A percentile compares a stretch with the other conserved stretches of the same genome.
These are phyloP conservation scores for Cyanoderma ruficeps DNA, from an alignment of 2,113 vertebrate species.

Conservation along the genomic window DNA sequence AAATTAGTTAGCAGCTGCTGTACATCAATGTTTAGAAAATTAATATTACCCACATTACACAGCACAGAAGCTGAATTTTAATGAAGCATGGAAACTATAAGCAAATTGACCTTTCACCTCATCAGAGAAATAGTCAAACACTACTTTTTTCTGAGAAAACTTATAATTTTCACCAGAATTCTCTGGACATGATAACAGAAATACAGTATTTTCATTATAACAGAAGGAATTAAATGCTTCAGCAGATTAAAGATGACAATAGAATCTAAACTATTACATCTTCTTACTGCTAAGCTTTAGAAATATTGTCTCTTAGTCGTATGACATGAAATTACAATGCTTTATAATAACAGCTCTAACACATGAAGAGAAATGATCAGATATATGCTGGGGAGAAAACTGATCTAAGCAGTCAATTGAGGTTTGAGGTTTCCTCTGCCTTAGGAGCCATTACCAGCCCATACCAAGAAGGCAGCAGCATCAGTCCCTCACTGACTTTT, in stretches of 20 bases:
- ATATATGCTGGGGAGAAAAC: not conserved
- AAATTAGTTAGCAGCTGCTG: slow-evolving; percentile 80
- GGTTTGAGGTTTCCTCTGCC: not conserved
- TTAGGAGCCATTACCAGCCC: not conserved
- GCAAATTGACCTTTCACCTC: slow-evolving; percentile 77
- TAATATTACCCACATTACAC: slow-evolving; percentile 77
- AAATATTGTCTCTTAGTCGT: slow-evolving; percentile 68
- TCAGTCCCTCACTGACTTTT: not conserved
- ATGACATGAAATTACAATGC: slow-evolving; percentile 49
- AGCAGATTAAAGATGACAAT: slow-evolving; percentile 60
- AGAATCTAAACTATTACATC: slow-evolving; percentile 59
- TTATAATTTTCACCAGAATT: slow-evolving; percentile 66
- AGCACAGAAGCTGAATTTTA: slow-evolving; percentile 76
- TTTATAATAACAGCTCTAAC: not conserved
- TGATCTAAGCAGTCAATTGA: not conserved
- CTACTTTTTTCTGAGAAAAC: slow-evolving; percentile 70
- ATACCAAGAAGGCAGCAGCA: not conserved
- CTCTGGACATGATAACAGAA: slow-evolving; percentile 59
- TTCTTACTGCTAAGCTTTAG: slow-evolving; percentile 66
- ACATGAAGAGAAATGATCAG: not conserved
- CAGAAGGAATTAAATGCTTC: slow-evolving; percentile 60
- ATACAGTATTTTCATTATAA: slow-evolving; percentile 51
- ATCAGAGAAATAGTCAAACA: slow-evolving; percentile 73
- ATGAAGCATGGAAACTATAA: slow-evolving; percentile 76
- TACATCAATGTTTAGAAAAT: slow-evolving; percentile 81